phyloP scores from a whole-genome alignment of 2,888 invertebrate species.

The Xylota sylvarum region DNA sequence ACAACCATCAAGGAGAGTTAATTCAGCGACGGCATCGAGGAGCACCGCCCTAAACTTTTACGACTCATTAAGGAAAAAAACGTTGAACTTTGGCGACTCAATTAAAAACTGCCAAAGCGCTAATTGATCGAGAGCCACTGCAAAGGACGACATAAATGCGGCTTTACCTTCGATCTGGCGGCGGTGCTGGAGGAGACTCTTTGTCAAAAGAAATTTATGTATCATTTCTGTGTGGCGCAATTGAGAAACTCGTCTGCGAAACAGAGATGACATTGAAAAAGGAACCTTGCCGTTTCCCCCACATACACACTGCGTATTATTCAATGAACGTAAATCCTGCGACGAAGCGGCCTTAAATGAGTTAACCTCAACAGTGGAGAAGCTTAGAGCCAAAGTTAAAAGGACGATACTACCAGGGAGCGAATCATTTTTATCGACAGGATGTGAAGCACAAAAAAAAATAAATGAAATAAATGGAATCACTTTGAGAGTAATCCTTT shows the following conservation, averaged over 20 bases:
- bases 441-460: slow-evolving; percentile 19
- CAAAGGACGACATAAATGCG: neutral
- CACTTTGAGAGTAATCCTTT: slow-evolving; percentile 56
- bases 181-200: neutral
- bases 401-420: slow-evolving; percentile 9
- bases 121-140: slow-evolving; percentile 45
- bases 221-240: slow-evolving; percentile 21
- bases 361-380: slow-evolving; percentile 22
- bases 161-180: neutral
- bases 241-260: slow-evolving; percentile 47
- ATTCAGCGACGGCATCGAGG: neutral
- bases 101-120: slow-evolving; percentile 54
- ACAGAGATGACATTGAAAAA: slow-evolving; percentile 19
- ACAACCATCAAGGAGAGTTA: neutral
- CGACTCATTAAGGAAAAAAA: slow-evolving; percentile 54
- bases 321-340: slow-evolving; percentile 40
- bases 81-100: slow-evolving; percentile 61
- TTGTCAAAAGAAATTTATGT: slow-evolving; percentile 21
- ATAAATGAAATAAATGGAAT: slow-evolving; percentile 23
- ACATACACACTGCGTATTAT: too few species aligned
- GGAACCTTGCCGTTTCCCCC: too few species aligned
- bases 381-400: slow-evolving; percentile 2
- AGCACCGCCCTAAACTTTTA: slow-evolving; percentile 39
- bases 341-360: slow-evolving; percentile 37
- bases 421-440: slow-evolving; percentile 55